Base-by-base conservation (phyloP, 1,140 invertebrate genomes). In the Marisa cornuarietis region DNA sequence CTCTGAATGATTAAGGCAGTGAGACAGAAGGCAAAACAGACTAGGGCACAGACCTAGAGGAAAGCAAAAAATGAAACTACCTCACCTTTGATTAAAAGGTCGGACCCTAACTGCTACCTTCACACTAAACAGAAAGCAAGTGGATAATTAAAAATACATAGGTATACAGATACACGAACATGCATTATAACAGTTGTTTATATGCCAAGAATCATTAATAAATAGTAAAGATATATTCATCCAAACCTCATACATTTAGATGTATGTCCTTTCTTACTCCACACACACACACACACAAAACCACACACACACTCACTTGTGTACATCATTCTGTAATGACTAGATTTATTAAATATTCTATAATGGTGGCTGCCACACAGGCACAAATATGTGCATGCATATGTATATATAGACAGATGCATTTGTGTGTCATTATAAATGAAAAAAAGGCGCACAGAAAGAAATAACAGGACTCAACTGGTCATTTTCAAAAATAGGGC, bases 81-180 rank as follows among this genome's bases (percentile, higher is more conserved):
- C 86, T 85, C 80, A 90, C 87, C 90, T 90, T 84, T 89, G 87
- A 76, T 91, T 93, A 89, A 94, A 94, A 80, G 93, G 93, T 31
- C 93, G 90, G 54, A 94, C 93, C 82, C 93, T 85, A 8, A 94
- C 93, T 9, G 93, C 93, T 22, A 94, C 93, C 82, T 92, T 92
- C 0, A 94, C 91, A 83, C 90, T 90, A 85, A 78, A 85, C 85
- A 78, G 63, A 82, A 78, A 78, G 22, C 65, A 68, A 1, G 22
- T 16, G 3, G 13, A 68, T 68, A 68, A 68, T n/a, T 68, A 22
- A 10, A 5, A 31, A n/a, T 68, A 24, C 3, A 71, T 51, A 71
- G 20, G 52, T 16, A 71, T 51, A 71, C 26, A 71, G 4, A 31
- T 51, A 71, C 69, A 71, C 16, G 52, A 31, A 71, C 26, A 71